A percentile compares a stretch with the other conserved stretches of the same genome.
Evolutionary conservation across 2,797 vertebrate genomes (phyloP).

Genomic region (Helicolenus hilgendorfi): DNA sequence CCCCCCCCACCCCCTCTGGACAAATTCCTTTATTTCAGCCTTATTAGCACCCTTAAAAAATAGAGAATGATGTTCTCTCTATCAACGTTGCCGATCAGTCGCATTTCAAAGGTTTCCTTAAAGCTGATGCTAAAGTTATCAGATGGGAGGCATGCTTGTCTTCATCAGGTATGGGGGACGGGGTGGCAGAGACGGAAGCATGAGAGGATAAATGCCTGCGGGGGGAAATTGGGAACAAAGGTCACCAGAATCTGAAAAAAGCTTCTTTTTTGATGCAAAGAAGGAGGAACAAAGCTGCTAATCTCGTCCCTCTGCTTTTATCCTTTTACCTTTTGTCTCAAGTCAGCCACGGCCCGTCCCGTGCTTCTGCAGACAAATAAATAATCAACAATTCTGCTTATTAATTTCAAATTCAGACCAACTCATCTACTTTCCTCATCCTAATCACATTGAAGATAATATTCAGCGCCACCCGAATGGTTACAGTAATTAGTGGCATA

Average conservation of each 20-base stretch:
- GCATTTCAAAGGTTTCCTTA: neutral
- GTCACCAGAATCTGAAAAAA: slow-evolving; percentile 1
- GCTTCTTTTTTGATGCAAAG: neutral
- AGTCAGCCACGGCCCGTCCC: rapidly evolving
- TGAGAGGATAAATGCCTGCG: neutral
- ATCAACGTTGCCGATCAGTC: neutral
- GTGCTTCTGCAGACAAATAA: neutral
- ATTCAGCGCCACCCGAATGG: neutral
- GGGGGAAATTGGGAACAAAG: slow-evolving; percentile 11
- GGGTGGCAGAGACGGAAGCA: slow-evolving; percentile 20
- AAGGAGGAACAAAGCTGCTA: neutral
- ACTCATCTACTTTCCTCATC: neutral
- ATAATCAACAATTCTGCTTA: neutral
- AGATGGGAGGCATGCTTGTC: neutral
- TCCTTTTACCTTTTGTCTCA: neutral
- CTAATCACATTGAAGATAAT: slow-evolving; percentile 30
- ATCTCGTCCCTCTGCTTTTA: neutral
- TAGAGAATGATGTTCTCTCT: neutral
- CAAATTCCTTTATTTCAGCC: no score
- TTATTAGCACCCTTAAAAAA: no score
- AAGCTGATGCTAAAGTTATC: neutral
- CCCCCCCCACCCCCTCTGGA: neutral
- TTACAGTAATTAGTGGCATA: slow-evolving; percentile 33
- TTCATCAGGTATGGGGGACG: slow-evolving; percentile 19
- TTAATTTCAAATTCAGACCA: neutral